phyloP scores from a whole-genome alignment of 1,140 invertebrate species.

The Zaprionus kolodkinae region DNA sequence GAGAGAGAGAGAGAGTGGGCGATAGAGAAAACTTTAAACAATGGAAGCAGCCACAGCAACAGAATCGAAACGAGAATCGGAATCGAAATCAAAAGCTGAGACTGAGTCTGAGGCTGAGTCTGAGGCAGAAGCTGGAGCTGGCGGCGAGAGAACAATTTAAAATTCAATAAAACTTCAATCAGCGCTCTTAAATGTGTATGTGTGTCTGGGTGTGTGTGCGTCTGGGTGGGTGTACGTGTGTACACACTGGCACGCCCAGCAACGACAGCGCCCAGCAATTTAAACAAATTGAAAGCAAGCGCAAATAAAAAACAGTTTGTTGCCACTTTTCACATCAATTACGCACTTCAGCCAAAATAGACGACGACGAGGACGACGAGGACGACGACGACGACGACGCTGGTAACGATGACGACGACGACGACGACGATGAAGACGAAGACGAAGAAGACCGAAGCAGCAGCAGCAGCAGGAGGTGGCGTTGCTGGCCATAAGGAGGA shows the following conservation, averaged over 20 bases:
- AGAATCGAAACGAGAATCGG: slow-evolving; percentile 25
- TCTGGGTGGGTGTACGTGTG: slow-evolving; percentile 32
- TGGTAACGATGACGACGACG: slow-evolving; percentile 26
- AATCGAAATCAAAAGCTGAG: slow-evolving; percentile 18
- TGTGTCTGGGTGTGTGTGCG: slow-evolving; percentile 11
- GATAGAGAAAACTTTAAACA: slow-evolving; percentile 27
- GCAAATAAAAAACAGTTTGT: slow-evolving; percentile 83
- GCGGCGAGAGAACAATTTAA: slow-evolving; percentile 67
- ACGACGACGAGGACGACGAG: slow-evolving; percentile 59
- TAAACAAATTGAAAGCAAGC: slow-evolving; percentile 83
- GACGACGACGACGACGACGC: slow-evolving; percentile 13
- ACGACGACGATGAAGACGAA: slow-evolving; percentile 32
- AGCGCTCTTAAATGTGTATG: slow-evolving; percentile 63
- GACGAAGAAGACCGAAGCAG: slow-evolving; percentile 39
- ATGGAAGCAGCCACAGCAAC: slow-evolving; percentile 5
- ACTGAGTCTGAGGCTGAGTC: slow-evolving; percentile 17
- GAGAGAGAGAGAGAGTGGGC: not conserved
- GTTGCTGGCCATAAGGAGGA: slow-evolving; percentile 34
- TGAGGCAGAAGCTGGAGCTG: slow-evolving; percentile 36
- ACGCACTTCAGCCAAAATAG: slow-evolving; percentile 82
- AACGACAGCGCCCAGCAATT: slow-evolving; percentile 79
- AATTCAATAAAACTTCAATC: slow-evolving; percentile 83
- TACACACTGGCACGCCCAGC: slow-evolving; percentile 54
- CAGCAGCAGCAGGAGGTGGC: slow-evolving; percentile 13
- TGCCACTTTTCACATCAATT: slow-evolving; percentile 83